Percentiles rank a stretch among this genome's conserved stretches.
These are phyloP conservation scores for Lampris megalopsis DNA, from an alignment of 2,113 vertebrate genomes.

Conservation along the genomic window DNA sequence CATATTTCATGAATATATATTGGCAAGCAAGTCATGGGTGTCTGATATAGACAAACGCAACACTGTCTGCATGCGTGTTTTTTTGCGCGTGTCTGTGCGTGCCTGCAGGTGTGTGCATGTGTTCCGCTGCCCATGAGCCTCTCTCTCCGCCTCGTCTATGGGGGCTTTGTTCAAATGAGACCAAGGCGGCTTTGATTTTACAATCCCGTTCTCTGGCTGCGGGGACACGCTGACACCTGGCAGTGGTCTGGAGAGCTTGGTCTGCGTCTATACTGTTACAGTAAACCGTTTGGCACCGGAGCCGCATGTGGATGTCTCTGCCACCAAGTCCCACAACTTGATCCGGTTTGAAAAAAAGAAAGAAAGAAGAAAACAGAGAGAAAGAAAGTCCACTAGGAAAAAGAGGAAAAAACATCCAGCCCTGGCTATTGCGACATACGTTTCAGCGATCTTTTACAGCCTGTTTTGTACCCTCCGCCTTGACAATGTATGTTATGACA, in stretches of 20 bases:
- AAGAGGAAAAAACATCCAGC: conserved; percentile 20
- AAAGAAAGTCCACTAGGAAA: not conserved
- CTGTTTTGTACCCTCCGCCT: conserved; percentile 6
- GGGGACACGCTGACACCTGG: conserved; percentile 71
- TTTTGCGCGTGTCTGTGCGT: not conserved
- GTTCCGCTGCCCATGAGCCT: conserved; percentile 2
- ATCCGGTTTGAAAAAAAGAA: not conserved
- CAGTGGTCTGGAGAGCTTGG: conserved; percentile 57
- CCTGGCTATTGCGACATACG: not conserved
- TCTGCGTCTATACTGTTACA: conserved; percentile 61
- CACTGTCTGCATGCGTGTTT: too few species aligned
- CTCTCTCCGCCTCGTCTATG: not conserved
- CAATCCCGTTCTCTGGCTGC: conserved; percentile 42
- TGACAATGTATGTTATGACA: not conserved
- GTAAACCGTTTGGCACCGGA: conserved; percentile 68
- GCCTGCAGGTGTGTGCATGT: not conserved
- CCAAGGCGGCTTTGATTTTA: not conserved
- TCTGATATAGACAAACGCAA: too few species aligned
- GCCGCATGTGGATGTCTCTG: conserved; percentile 5
- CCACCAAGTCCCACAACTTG: conserved; percentile 53
- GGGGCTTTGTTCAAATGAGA: conserved; percentile 4
- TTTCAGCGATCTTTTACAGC: conserved; percentile 16
- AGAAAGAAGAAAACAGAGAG: not conserved
- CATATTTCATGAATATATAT: too few species aligned
- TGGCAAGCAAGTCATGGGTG: too few species aligned